Evolutionary conservation across 2,113 vertebrate genomes (phyloP), one percentile per base, ranked within the genome.

Genomic region (Hippocampus guttulatus): DNA sequence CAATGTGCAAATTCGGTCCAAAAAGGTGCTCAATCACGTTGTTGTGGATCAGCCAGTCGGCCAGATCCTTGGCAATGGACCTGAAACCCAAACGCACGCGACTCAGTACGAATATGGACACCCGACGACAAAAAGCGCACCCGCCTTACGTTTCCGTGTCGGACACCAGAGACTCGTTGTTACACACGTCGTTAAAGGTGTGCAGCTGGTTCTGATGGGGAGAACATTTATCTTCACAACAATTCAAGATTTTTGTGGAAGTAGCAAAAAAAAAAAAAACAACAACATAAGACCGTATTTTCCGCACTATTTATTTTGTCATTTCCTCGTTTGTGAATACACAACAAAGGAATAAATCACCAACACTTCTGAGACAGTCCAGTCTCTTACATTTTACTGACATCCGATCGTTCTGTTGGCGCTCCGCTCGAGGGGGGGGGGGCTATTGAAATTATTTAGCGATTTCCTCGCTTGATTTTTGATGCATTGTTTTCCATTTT

Each of bases 1-100:
- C 97, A 77, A 99, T 98, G 91, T 99, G 97, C 90, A 99, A 93
- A 92, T 99, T 99, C 90, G 97, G 97, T 93, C 97, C 97, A 89
- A 99, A 99, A 83, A 99, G 98, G 92, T 99, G 97, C 82, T 99
- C 97, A 65, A 99, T 95, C 64, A 99, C 95, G 64, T 95, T 99
- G 93, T 96, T 98, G 91, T 95, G 96, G 88, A 98, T 99, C 75
- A 99, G 91, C 97, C 97, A 99, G 76, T 99, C 97, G 18, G 97
- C 97, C 21, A 99, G 94, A 68, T 99, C 97, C 91, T 99, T 99
- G 27, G 97, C 97, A 89, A 99, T 99, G 70, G 97, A 98, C 84
- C 97, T 99, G 81, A 4, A 66, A 15, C 3, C 60, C 43, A 8
- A 38, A 2, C 23, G 15, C 18, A 66, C n/a, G 43, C 63, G 23